Base-by-base conservation (phyloP, 2,888 invertebrate species). In the Oxyscelio sp. region DNA sequence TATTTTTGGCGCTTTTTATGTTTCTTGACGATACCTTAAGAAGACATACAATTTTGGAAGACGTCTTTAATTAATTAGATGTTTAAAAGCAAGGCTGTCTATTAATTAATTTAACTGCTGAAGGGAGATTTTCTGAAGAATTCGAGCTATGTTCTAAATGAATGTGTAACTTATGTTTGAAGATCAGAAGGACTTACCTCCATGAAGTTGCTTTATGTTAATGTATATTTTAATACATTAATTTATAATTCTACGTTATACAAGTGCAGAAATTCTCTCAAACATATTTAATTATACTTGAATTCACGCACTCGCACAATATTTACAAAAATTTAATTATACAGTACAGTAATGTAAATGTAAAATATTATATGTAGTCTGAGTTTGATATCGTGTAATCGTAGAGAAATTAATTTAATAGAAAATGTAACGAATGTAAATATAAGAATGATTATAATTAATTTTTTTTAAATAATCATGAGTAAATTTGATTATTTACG, bases 1-100 rank as follows among this genome's bases (percentile, higher is more conserved):
- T 77, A 68, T 68, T 77, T 68, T 63, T n/a, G 24, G n/a, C 24
- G 21, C 34, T 27, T 17, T 38, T n/a, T n/a, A n/a, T 54, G 22
- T 22, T 43, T 48, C 38, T 74, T 45, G 40, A 8, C 27, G 22
- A 2, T 8, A 13, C 24, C n/a, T n/a, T n/a, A 17, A 11, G 6
- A 5, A 27, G 59, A 15, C 24, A 38, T 27, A 6, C 59, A 17
- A 19, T 48, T 59, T 71, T 59, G 13, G 45, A 17, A n/a, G 50
- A 24, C 27, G 43, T 15, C 11, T 63, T 54, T 54, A 48, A 74
- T 74, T 63, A 63, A 54, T 74, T 61, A n/a, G 19, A 31, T n/a
- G 31, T 31, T 34, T 19, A 4, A 13, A 45, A 63, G 24, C 13
- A n/a, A 27, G 38, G 31, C n/a, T 27, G 34, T 2, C 2, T 2